phyloP scores from a whole-genome alignment of 2,113 vertebrate species.

The Plecturocebus donacophilus region DNA sequence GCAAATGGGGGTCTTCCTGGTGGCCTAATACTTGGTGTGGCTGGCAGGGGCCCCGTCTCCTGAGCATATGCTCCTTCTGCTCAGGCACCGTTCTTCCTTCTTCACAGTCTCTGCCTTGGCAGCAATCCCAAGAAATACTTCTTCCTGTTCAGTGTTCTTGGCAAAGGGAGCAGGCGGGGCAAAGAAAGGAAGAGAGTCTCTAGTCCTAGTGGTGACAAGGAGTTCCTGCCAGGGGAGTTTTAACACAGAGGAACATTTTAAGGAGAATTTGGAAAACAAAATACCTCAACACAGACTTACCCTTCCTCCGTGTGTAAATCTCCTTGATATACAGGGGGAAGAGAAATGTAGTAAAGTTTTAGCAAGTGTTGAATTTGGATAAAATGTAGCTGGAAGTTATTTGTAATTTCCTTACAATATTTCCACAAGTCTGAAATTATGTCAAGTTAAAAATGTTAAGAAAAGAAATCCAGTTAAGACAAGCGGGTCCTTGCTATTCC shows the following conservation, averaged over 20 bases:
- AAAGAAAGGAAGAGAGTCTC: not conserved
- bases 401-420: not conserved
- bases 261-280: conserved; percentile 10
- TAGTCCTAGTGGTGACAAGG: not conserved
- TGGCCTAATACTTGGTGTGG: not conserved
- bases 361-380: not conserved
- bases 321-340: not conserved
- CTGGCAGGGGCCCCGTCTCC: not conserved
- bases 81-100: not conserved
- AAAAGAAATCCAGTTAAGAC: not conserved
- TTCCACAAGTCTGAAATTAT: not conserved
- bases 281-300: not conserved
- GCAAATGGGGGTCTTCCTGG: not conserved
- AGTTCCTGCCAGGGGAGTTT: not conserved
- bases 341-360: not conserved
- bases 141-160: conserved; percentile 59
- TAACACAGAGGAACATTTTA: not conserved
- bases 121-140: not conserved
- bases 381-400: not conserved
- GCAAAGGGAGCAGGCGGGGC: conserved; percentile 20
- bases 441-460: not conserved
- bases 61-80: not conserved
- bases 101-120: not conserved
- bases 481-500: not conserved
- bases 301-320: not conserved